These are phyloP conservation scores for Cephalopterus ornatus DNA, from an alignment of 2,113 vertebrate species.

Conservation along the genomic window DNA sequence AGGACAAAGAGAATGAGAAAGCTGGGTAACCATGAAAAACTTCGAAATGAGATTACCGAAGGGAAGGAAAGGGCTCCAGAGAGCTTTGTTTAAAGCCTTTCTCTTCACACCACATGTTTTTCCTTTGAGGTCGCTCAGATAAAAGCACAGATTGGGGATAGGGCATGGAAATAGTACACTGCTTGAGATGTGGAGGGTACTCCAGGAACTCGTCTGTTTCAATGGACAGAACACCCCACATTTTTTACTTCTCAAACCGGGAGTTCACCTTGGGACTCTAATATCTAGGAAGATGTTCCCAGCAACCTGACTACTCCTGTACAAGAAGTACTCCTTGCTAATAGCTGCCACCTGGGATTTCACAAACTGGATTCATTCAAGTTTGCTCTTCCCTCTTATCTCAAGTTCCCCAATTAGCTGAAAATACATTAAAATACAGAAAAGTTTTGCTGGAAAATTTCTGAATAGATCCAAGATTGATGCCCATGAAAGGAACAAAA, in stretches of 20 bases:
- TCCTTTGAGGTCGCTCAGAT: background rate
- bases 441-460: background rate
- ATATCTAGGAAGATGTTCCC: background rate
- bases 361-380: background rate
- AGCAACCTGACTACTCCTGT: background rate
- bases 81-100: background rate
- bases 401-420: background rate
- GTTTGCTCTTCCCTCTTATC: background rate
- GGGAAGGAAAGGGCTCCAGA: background rate
- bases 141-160: background rate
- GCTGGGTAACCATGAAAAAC: background rate
- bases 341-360: background rate
- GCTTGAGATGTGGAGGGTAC: background rate
- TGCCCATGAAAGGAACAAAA: background rate
- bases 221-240: background rate
- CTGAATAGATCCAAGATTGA: background rate
- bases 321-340: background rate
- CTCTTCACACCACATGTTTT: background rate
- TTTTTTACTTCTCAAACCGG: background rate
- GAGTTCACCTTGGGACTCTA: background rate
- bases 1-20: background rate
- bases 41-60: background rate
- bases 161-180: background rate
- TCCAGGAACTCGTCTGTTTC: background rate
- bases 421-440: background rate